Base-by-base conservation (phyloP, 2,888 invertebrate species). In the Microctonus brassicae region DNA sequence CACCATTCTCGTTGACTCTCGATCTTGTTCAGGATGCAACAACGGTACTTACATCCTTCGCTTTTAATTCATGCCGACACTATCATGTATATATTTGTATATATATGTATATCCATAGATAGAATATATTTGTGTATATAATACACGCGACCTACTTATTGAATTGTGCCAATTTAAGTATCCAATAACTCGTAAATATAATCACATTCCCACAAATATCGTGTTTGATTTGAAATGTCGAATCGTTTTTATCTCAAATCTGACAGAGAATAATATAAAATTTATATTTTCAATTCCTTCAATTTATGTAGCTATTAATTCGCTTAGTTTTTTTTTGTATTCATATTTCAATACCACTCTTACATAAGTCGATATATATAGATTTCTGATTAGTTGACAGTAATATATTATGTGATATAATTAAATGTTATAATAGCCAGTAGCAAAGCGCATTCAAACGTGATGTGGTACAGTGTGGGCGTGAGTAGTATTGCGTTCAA, bases 51-150 rank as follows among this genome's bases (percentile, higher is more conserved):
- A 75, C 69, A 75, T 74, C 67, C 64, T 72, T 72, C 76, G 75
- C 77, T 78, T 80, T 80, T 81, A 81, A 81, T 81, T 80, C 79
- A 72, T 78, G 69, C 73, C 75, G 76, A 75, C 73, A 39, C 39
- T 13, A 13, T n/a, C 39, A 10, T n/a, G n/a, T 39, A 11, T 7
- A 39, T 39, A n/a, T n/a, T n/a, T n/a, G n/a, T n/a, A n/a, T n/a
- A 39, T 10, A 39, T 13, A 39, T 39, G n/a, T 39, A 39, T 39
- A 39, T 7, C 3, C 7, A 33, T 33, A 3, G 3, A 7, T 39
- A 39, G 69, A 75, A 76, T 75, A 74, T 71, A 73, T 67, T 61
- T 70, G 69, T 60, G 57, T 52, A 62, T 39, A 52, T n/a, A n/a
- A n/a, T n/a, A 65, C 42, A 68, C 58, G 68, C 39, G 65, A 60